Percentiles rank a stretch among this genome's conserved stretches.
phyloP scores from a whole-genome alignment of 1,140 invertebrate species.

The Micrasema longulum region DNA sequence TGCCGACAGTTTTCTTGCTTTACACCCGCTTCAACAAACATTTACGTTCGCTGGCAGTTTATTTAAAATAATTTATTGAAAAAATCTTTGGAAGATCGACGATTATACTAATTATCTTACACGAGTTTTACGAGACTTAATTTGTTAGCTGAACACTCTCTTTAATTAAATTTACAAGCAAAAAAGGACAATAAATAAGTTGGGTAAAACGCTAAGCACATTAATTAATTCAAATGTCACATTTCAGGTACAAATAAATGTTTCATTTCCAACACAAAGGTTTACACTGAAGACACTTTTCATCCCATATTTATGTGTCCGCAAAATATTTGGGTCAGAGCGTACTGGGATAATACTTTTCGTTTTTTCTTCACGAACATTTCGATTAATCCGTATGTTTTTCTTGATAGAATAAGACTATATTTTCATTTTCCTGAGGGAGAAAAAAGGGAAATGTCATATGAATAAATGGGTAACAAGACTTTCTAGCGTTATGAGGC shows the following conservation, averaged over 20 bases:
- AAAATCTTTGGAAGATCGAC: no score
- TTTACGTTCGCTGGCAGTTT: background rate
- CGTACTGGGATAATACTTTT: constrained; percentile 42
- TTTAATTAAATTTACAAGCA: no score
- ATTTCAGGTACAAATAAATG: constrained; percentile 30
- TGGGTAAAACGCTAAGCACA: background rate
- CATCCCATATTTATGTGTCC: constrained; percentile 49
- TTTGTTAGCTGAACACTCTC: no score
- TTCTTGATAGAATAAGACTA: constrained; percentile 19
- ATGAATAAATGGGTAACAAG: constrained; percentile 44
- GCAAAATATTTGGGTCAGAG: constrained; percentile 19
- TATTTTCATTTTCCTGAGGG: constrained; percentile 31
- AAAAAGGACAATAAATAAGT: background rate
- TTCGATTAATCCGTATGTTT: constrained; percentile 25
- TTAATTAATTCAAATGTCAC: constrained; percentile 15
- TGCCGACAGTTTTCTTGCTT: constrained; percentile 45
- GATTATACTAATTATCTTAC: no score
- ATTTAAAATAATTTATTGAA: no score
- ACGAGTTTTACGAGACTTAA: no score
- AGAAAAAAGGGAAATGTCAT: constrained; percentile 42
- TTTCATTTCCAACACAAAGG: constrained; percentile 3
- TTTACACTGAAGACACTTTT: constrained; percentile 27
- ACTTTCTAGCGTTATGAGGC: constrained; percentile 23
- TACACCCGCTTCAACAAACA: constrained; percentile 19
- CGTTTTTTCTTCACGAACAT: constrained; percentile 51